Evolutionary conservation across 2,888 invertebrate species (phyloP).

Genomic region (Ashinkailepas kermadecensis): DNA sequence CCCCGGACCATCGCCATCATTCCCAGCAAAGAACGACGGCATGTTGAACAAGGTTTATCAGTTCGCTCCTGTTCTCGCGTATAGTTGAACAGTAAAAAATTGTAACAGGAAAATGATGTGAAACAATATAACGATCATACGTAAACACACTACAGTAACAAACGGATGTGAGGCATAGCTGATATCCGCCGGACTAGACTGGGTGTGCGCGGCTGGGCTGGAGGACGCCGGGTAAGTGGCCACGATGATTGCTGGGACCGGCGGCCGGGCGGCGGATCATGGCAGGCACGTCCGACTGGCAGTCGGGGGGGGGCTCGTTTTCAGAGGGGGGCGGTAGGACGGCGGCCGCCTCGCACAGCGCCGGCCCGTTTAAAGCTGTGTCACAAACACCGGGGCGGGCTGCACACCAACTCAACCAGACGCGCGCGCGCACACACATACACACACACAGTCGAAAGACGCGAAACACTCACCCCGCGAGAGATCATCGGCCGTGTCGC

Average conservation of each 20-base stretch:
- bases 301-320: too few relatives aligned
- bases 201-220: too few relatives aligned
- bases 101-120: conserved; percentile 14
- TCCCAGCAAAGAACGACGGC: not conserved
- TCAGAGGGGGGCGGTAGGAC: too few relatives aligned
- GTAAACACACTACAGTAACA: not conserved
- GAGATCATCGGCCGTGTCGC: too few relatives aligned
- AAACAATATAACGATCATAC: conserved; percentile 4
- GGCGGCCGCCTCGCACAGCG: not conserved
- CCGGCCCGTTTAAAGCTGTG: not conserved
- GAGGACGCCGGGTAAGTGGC: too few relatives aligned
- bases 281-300: too few relatives aligned
- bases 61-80: not conserved
- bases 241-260: too few relatives aligned
- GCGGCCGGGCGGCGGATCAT: too few relatives aligned
- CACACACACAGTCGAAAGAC: not conserved
- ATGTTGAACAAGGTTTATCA: conserved; percentile 5
- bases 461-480: too few relatives aligned
- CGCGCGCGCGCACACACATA: not conserved
- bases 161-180: not conserved
- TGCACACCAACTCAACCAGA: not conserved
- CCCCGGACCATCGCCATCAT: too few relatives aligned
- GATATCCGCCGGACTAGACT: not conserved
- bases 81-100: conserved; percentile 15
- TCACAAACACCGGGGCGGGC: not conserved